Percentiles rank a stretch among this genome's conserved stretches.
phyloP scores from a whole-genome alignment of 2,888 invertebrate species.

The Atrina japonica region DNA sequence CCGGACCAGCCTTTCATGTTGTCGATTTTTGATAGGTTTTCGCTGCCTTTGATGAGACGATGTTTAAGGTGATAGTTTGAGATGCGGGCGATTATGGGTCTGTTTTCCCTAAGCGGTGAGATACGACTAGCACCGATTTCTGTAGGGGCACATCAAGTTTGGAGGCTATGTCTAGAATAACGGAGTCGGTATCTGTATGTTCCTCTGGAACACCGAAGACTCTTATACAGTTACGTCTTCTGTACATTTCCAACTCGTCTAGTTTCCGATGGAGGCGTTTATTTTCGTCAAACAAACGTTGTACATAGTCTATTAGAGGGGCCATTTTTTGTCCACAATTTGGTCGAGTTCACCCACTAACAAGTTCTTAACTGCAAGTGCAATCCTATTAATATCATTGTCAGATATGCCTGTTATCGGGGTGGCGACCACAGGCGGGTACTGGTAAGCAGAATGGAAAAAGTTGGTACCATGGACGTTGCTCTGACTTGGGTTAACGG shows the following conservation, averaged over 20 bases:
- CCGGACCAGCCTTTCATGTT: neutral
- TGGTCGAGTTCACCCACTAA: no score
- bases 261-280: no score
- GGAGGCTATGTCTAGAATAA: neutral
- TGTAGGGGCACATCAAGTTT: neutral
- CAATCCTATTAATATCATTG: no score
- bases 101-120: neutral
- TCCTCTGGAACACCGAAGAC: neutral
- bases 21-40: neutral
- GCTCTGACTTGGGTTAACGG: no score
- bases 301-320: no score
- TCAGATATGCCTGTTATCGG: no score
- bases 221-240: neutral
- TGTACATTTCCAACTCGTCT: neutral
- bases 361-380: no score
- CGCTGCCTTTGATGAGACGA: neutral
- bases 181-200: constrained; percentile 1
- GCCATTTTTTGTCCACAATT: no score
- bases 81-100: neutral
- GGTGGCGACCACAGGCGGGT: no score
- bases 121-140: neutral
- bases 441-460: no score
- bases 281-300: no score
- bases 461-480: no score
- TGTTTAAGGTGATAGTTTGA: neutral